phyloP scores from a whole-genome alignment of 2,888 invertebrate species.

The Candidula unifasciata region DNA sequence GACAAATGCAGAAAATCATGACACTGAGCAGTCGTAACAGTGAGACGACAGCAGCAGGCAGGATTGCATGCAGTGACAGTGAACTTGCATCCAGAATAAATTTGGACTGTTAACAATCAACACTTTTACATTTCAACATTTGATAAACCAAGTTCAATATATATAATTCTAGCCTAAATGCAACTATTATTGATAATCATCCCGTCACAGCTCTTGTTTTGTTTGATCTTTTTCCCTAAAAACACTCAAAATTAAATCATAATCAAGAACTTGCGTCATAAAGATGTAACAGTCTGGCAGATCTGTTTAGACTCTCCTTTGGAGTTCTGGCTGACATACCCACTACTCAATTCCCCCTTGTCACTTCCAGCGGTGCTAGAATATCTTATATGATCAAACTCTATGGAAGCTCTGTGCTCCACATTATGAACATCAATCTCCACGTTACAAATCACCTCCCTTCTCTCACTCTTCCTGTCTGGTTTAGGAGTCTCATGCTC shows the following conservation, averaged over 20 bases:
- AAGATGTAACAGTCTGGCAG: constrained; percentile 69
- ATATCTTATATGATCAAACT: constrained; percentile 48
- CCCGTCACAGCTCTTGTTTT: no score
- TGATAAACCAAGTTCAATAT: no score
- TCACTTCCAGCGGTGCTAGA: constrained; percentile 50
- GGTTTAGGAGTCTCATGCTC: constrained; percentile 2
- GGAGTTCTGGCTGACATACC: constrained; percentile 71
- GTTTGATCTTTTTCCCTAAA: no score
- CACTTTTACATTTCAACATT: no score
- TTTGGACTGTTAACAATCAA: no score
- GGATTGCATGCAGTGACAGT: no score
- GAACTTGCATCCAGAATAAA: no score
- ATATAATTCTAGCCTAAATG: no score
- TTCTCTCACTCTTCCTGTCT: neutral
- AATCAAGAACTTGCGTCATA: constrained; percentile 55
- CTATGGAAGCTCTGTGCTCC: constrained; percentile 18
- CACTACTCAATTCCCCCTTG: constrained; percentile 60
- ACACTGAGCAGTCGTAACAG: no score
- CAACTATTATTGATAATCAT: no score
- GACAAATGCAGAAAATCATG: no score
- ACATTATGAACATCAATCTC: constrained; percentile 13
- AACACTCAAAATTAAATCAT: neutral
- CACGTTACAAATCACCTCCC: constrained; percentile 27
- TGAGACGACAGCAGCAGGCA: no score
- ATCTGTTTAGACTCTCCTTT: constrained; percentile 69